Base-by-base conservation (phyloP, 2,113 vertebrate genomes). In the Salvelinus fontinalis region DNA sequence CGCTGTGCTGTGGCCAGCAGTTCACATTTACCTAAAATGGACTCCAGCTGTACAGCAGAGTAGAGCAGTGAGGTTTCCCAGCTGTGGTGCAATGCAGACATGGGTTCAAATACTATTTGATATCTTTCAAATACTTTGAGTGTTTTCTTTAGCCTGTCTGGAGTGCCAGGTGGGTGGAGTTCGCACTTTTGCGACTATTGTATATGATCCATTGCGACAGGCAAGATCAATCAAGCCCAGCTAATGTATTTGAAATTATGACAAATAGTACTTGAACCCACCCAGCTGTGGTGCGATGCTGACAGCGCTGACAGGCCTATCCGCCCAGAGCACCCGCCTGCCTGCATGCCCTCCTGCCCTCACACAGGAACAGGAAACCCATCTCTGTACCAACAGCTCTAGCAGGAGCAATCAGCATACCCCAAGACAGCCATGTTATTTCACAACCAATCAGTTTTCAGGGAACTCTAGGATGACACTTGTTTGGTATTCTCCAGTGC, bases 41-140 rank as follows among this genome's bases (percentile, higher is more conserved):
- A 70, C 73, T 81, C 76, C 83, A 84, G 79, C 79, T 84, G 82
- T 73, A 67, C 24, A 51, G 68, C 71, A 76, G 72, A 54, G 82
- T 73, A 67, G 29, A 51, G 64, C 71, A 76, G 72, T 9, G 9
- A 13, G 73, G 64, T 73, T 71, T 67, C 76, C 79, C 82, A 79
- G 73, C 79, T 84, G 79, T 54, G 12, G 51, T 54, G 5, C 51
- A 1, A 54, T 54, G 16, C 12, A 54, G 12, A 54, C 51, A 54
- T 54, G 51, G 51, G 51, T 54, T 18, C 51, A 54, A 18, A 54
- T 54, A 54, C 51, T 18, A 4, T 54, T 54, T 54, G 14, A 54
- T 1, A 54, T 18, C 51, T 54, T 54, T 54, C 51, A 54, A 54
- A 54, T 54, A 54, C 51, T 54, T 54, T 18, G 3, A 54, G 51